Conservation (phyloP, 1,140 invertebrate species). For the Melipona quadrifasciata region DNA sequence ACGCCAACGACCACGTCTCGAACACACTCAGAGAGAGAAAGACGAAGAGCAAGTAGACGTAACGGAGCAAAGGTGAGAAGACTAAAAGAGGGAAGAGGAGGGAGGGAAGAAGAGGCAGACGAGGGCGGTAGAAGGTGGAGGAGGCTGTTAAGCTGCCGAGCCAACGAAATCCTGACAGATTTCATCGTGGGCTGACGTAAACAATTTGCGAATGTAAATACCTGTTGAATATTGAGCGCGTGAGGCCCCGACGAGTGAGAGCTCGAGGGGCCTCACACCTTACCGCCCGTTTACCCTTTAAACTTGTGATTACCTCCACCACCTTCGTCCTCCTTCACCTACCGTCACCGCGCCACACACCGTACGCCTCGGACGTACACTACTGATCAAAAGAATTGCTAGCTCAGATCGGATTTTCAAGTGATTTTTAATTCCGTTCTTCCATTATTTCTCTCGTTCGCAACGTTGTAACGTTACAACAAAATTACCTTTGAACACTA, state of each 20-base stretch:
- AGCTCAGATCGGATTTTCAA: too few species aligned
- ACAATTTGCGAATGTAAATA: conserved; percentile 82
- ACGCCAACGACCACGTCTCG: not conserved
- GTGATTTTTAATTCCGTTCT: too few species aligned
- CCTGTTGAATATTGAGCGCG: conserved; percentile 78
- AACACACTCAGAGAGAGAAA: not conserved
- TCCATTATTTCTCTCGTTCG: too few species aligned
- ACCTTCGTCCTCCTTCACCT: conserved; percentile 39
- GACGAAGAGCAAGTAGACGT: not conserved
- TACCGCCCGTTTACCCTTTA: conserved; percentile 76
- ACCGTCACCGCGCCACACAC: conserved; percentile 47
- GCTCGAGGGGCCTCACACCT: conserved; percentile 74
- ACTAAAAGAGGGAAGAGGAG: not conserved
- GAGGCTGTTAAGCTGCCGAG: conserved; percentile 68
- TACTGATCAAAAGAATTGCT: too few species aligned
- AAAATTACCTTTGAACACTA: too few species aligned
- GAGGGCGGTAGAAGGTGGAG: conserved; percentile 8
- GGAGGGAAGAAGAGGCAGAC: not conserved
- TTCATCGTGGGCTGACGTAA: conserved; percentile 80
- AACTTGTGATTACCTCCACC: conserved; percentile 72
- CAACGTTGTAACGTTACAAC: too few species aligned
- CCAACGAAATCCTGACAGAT: conserved; percentile 78
- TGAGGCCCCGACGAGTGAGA: conserved; percentile 41
- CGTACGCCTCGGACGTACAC: not conserved
- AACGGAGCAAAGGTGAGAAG: not conserved